These are phyloP conservation scores for Periplaneta americana DNA, from an alignment of 1,140 invertebrate species.

Conservation along the genomic window DNA sequence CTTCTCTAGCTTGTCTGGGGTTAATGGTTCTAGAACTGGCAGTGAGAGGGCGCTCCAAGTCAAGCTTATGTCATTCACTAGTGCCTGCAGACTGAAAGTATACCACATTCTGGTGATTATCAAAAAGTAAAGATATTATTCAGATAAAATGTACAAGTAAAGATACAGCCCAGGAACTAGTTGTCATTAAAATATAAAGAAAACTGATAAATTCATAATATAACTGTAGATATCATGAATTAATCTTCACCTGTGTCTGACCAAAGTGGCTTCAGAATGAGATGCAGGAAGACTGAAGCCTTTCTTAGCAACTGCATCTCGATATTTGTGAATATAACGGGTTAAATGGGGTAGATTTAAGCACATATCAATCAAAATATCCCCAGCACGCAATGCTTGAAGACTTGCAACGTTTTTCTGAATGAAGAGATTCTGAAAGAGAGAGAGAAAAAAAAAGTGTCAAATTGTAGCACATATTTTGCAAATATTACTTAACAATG, in stretches of 20 bases:
- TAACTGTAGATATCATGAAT: background rate
- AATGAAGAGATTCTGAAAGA: slow-evolving; percentile 31
- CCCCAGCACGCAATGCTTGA: slow-evolving; percentile 68
- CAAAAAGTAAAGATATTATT: background rate
- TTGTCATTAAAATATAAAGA: too few species aligned
- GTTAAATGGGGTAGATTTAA: slow-evolving; percentile 66
- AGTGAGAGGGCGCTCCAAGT: slow-evolving; percentile 76
- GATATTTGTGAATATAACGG: slow-evolving; percentile 64
- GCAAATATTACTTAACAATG: background rate
- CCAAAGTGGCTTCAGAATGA: slow-evolving; percentile 65
- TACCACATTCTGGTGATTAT: background rate
- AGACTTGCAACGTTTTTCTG: slow-evolving; percentile 48
- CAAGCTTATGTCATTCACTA: slow-evolving; percentile 78
- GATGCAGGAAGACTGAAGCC: slow-evolving; percentile 59
- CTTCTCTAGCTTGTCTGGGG: slow-evolving; percentile 69
- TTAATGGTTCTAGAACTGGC: slow-evolving; percentile 82
- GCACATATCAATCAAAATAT: slow-evolving; percentile 74
- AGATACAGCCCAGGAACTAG: too few species aligned
- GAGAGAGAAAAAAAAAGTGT: background rate
- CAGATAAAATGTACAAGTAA: too few species aligned
- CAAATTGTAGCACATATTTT: background rate
- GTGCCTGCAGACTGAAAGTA: slow-evolving; percentile 57
- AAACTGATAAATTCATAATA: too few species aligned
- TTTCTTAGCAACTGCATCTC: slow-evolving; percentile 60
- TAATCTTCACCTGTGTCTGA: slow-evolving; percentile 51